phyloP scores from a whole-genome alignment of 2,113 vertebrate genomes.

The Benitochromis conjunctus region DNA sequence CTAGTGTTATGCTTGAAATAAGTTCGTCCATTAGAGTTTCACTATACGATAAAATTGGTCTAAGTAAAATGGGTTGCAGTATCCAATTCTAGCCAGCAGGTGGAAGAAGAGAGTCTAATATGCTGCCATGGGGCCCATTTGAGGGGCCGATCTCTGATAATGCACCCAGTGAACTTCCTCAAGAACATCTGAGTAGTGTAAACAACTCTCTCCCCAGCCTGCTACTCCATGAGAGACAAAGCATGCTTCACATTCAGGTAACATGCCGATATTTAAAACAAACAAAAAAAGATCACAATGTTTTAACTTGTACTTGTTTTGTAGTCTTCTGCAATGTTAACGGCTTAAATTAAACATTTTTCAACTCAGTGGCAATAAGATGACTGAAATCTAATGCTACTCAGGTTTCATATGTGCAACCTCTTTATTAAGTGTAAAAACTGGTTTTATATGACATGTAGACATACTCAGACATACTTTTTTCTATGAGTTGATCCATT shows the following conservation, averaged over 20 bases:
- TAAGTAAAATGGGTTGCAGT: conserved; percentile 2
- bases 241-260: conserved; percentile 18
- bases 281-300: neutral
- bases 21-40: neutral
- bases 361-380: neutral
- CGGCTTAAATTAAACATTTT: neutral
- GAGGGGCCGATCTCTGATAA: conserved; percentile 37
- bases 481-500: conserved; percentile 87
- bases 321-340: neutral
- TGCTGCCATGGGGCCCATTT: conserved; percentile 29
- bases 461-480: conserved; percentile 74
- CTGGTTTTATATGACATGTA: neutral
- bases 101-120: conserved; percentile 18
- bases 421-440: neutral
- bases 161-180: conserved; percentile 60
- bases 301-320: neutral
- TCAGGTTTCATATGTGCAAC: neutral
- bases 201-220: conserved; percentile 44
- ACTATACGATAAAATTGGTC: neutral
- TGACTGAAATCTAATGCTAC: neutral
- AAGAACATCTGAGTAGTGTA: conserved; percentile 30
- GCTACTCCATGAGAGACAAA: neutral
- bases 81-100: conserved; percentile 35
- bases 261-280: neutral
- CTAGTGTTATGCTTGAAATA: neutral